phyloP scores from a whole-genome alignment of 1,140 invertebrate species.

The Dendroctonus ponderosae region DNA sequence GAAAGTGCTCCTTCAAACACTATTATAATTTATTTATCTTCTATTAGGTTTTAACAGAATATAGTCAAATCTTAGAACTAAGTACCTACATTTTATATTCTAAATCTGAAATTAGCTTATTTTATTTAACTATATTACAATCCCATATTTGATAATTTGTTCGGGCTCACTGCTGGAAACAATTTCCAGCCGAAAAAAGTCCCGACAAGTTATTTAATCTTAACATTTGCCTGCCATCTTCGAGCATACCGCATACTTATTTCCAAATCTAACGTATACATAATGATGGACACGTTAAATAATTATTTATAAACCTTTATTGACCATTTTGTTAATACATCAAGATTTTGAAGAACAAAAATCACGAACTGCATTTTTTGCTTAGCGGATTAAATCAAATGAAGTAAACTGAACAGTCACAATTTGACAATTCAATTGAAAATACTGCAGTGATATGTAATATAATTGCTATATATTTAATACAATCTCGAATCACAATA shows the following conservation, averaged over 20 bases:
- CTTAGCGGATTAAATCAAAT: no score
- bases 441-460: no score
- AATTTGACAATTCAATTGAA: no score
- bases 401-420: no score
- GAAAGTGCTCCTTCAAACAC: slow-evolving; percentile 28
- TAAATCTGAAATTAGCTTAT: background rate
- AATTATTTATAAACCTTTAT: no score
- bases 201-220: background rate
- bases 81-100: background rate
- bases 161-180: background rate
- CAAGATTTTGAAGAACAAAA: no score
- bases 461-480: no score
- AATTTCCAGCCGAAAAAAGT: background rate
- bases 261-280: background rate
- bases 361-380: no score
- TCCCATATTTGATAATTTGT: background rate
- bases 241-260: background rate
- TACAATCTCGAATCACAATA: no score
- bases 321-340: no score
- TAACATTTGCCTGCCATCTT: background rate
- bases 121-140: background rate
- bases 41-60: slow-evolving; percentile 24
- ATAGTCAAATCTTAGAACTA: slow-evolving; percentile 25
- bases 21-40: slow-evolving; percentile 23
- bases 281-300: no score